phyloP scores from a whole-genome alignment of 2,113 vertebrate species.

The Ptychochromis oligacanthus region DNA sequence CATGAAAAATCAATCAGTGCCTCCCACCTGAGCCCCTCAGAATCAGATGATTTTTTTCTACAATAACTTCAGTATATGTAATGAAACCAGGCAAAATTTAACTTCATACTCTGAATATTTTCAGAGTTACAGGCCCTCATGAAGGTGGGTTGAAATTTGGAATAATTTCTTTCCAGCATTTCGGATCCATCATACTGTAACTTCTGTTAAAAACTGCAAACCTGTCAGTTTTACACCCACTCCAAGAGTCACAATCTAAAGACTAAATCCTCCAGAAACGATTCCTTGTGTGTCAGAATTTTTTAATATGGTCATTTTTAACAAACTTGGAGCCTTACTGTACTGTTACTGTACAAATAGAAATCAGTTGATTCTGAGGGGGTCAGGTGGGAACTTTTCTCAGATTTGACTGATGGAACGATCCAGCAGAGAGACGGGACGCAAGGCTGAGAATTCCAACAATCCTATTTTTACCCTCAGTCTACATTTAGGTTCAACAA shows the following conservation, averaged over 20 bases:
- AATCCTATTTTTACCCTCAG: not conserved
- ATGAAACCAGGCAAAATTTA: not conserved
- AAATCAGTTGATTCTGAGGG: not conserved
- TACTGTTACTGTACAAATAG: not conserved
- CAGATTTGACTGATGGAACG: not conserved
- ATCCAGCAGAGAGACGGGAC: not conserved
- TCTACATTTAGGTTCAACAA: not conserved
- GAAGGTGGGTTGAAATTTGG: not conserved
- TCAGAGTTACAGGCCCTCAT: not conserved
- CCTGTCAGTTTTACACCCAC: not conserved
- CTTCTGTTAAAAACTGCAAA: not conserved
- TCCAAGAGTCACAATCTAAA: too few species aligned
- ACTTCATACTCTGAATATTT: not conserved
- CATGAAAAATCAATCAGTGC: too few species aligned
- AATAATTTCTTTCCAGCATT: too few species aligned
- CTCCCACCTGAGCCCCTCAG: too few species aligned
- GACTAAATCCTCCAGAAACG: not conserved
- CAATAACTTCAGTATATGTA: not conserved
- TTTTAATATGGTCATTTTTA: not conserved
- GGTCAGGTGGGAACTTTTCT: not conserved
- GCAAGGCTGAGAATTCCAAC: not conserved
- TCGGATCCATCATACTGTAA: not conserved
- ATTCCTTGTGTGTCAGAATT: not conserved
- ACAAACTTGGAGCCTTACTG: not conserved
- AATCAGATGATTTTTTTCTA: too few species aligned